Base-by-base conservation (phyloP, 2,797 vertebrate genomes). In the Eulemur coronatus region DNA sequence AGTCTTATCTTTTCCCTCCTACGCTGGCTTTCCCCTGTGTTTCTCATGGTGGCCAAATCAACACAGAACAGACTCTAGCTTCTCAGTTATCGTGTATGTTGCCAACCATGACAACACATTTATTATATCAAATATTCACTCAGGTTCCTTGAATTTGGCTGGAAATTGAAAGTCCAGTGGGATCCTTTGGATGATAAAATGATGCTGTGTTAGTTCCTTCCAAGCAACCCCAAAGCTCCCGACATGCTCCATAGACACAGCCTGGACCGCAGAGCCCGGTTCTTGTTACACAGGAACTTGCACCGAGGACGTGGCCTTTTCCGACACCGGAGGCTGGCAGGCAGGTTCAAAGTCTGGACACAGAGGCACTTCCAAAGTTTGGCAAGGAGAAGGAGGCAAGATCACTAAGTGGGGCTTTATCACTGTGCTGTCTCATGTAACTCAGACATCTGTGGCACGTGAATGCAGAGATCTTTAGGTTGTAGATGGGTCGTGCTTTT, bases 321-420 rank as follows among this genome's bases (percentile, higher is more conserved):
- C 59, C n/a, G 63, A 82, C 48, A 22, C 30, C 20, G 50, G 80
- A 96, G 95, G 95, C 8, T 92, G 95, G 86, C 61, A 84, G 97
- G 93, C 59, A 94, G 96, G 87, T 97, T 97, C 96, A 92, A 97
- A 98, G 99, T 99, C 99, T 99, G 98, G 98, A 98, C 98, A 98
- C 98, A 98, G 99, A 99, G 99, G 99, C 99, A 99, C 99, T 99
- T 99, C 98, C 98, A 99, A 98, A 97, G 97, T 97, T 22, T 98
- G 98, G 97, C 97, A 96, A 97, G 95, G 94, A 97, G 84, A 46
- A 59, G 94, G 95, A 97, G 91, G 92, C 94, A 85, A 97, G 92
- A 96, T 98, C 97, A 87, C 95, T 97, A 97, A 84, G 65, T 82
- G 97, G 98, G 97, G 97, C 89, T 97, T 97, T 92, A 92, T 96